A percentile compares a stretch with the other conserved stretches of the same genome.
phyloP scores from a whole-genome alignment of 2,888 invertebrate genomes.

The Malacosoma neustria region DNA sequence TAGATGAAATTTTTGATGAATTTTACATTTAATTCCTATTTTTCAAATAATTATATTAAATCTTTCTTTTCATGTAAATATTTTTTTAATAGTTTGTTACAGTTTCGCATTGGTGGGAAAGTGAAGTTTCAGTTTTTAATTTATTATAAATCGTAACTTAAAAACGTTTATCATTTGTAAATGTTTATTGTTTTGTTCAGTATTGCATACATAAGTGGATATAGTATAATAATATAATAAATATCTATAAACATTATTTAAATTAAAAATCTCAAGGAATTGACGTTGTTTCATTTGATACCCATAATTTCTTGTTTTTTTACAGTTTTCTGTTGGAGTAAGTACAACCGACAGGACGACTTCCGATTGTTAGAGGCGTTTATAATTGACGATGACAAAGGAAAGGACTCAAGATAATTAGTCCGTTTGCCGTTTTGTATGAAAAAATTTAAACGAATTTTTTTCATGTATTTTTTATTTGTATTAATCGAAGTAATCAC shows the following conservation, averaged over 20 bases:
- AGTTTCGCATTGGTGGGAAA: constrained; percentile 19
- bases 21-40: constrained; percentile 21
- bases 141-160: constrained; percentile 34
- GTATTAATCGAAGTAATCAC: too few species aligned
- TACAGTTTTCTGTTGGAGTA: too few species aligned
- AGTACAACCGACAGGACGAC: too few species aligned
- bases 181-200: constrained; percentile 71
- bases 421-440: too few species aligned
- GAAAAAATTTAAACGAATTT: too few species aligned
- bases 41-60: constrained; percentile 13
- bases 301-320: too few species aligned
- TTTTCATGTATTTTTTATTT: too few species aligned
- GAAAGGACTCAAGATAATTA: too few species aligned
- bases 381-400: too few species aligned
- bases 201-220: constrained; percentile 66
- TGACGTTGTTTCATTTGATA: too few species aligned
- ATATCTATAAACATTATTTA: constrained; percentile 55
- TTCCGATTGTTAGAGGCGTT: too few species aligned
- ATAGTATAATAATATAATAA: constrained; percentile 59
- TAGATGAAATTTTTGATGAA: constrained; percentile 46
- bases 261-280: too few species aligned
- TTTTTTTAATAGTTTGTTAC: constrained; percentile 58
- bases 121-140: constrained; percentile 19
- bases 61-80: constrained; percentile 43
- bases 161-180: constrained; percentile 56